These are phyloP conservation scores for Drepanosiphum platanoidis DNA, from an alignment of 2,888 invertebrate genomes.

Conservation along the genomic window DNA sequence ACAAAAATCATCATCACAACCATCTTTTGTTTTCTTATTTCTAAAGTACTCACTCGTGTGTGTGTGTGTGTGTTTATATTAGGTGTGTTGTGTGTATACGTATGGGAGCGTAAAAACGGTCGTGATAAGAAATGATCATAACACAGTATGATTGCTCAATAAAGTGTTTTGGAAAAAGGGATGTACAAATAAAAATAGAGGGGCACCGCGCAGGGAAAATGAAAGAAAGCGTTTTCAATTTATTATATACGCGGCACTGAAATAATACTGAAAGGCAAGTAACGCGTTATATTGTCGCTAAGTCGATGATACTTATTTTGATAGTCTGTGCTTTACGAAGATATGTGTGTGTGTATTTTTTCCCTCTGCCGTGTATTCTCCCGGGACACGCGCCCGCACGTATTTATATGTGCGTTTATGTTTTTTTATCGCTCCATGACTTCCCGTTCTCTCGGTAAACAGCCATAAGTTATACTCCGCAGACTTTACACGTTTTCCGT, in stretches of 20 bases:
- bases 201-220: not conserved
- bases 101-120: slow-evolving; percentile 10
- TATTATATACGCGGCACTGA: slow-evolving; percentile 35
- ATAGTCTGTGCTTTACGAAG: slow-evolving; percentile 35
- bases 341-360: slow-evolving; percentile 9
- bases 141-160: slow-evolving; percentile 35
- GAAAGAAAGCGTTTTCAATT: slow-evolving; percentile 58
- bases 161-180: slow-evolving; percentile 48
- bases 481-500: slow-evolving; percentile 61
- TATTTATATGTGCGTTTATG: slow-evolving; percentile 14
- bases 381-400: not conserved
- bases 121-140: slow-evolving; percentile 52
- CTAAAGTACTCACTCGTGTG: not conserved
- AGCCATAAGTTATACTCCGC: slow-evolving; percentile 57
- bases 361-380: slow-evolving; percentile 1
- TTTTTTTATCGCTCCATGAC: slow-evolving; percentile 62
- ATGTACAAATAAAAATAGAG: slow-evolving; percentile 42
- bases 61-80: too few species aligned
- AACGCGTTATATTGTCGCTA: slow-evolving; percentile 53
- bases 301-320: slow-evolving; percentile 61
- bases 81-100: too few species aligned
- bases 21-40: slow-evolving; percentile 35
- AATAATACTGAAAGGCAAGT: slow-evolving; percentile 46
- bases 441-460: slow-evolving; percentile 59
- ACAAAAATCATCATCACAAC: slow-evolving; percentile 4